These are phyloP conservation scores for Idaea dimidiata DNA, from an alignment of 2,888 invertebrate genomes.

Conservation along the genomic window DNA sequence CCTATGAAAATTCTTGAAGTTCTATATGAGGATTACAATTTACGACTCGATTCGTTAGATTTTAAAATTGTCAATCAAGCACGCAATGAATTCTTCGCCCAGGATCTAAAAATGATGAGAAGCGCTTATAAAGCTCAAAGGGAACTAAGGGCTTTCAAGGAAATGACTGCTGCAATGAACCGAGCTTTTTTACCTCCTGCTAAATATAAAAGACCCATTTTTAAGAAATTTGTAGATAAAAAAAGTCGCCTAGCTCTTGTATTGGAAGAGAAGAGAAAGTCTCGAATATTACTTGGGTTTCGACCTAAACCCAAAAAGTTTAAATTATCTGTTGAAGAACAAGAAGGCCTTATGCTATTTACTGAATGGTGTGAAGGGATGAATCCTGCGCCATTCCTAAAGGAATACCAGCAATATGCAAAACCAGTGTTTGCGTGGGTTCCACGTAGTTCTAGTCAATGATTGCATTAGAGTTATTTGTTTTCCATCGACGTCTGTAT, in stretches of 20 bases:
- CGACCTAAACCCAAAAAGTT: constrained; percentile 44
- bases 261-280: constrained; percentile 46
- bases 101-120: constrained; percentile 68
- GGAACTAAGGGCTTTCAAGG: constrained; percentile 63
- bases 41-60: constrained; percentile 65
- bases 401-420: constrained; percentile 56
- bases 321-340: constrained; percentile 59
- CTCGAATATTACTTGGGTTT: constrained; percentile 36
- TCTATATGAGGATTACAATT: constrained; percentile 71
- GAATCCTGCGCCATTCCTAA: constrained; percentile 59
- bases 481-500: constrained; percentile 5
- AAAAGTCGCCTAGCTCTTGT: constrained; percentile 49
- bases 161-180: constrained; percentile 72
- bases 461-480: constrained; percentile 11
- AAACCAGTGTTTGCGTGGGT: constrained; percentile 57
- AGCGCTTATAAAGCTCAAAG: constrained; percentile 67
- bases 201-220: constrained; percentile 52
- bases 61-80: constrained; percentile 70
- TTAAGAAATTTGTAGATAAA: constrained; percentile 59
- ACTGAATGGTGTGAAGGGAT: constrained; percentile 72
- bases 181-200: constrained; percentile 67
- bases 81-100: constrained; percentile 62
- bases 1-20: constrained; percentile 74
- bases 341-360: constrained; percentile 58
- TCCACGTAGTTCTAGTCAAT: constrained; percentile 36